Evolutionary conservation across 2,888 invertebrate species (phyloP).

Genomic region (Agrotis segetum): DNA sequence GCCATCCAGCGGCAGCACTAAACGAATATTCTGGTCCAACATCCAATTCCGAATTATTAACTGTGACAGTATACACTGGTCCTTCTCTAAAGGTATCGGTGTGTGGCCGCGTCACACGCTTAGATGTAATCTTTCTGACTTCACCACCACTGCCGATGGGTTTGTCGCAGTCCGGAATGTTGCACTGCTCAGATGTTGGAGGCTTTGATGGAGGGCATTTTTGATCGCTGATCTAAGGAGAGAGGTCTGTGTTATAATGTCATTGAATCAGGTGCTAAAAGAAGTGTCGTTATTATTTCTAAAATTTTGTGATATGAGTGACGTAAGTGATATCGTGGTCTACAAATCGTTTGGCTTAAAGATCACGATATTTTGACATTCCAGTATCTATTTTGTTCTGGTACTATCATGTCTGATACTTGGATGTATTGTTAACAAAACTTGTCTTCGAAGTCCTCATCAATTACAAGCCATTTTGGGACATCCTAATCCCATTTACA

Average conservation of each 20-base stretch:
- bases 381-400: too few relatives aligned
- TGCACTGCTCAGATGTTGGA: slow-evolving; percentile 76
- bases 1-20: slow-evolving; percentile 87
- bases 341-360: too few relatives aligned
- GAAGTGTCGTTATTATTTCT: too few relatives aligned
- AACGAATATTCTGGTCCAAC: slow-evolving; percentile 85
- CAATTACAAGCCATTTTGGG: too few relatives aligned
- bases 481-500: background rate
- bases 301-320: too few relatives aligned
- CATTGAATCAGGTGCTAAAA: background rate
- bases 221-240: slow-evolving; percentile 82
- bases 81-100: slow-evolving; percentile 83
- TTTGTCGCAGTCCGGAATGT: slow-evolving; percentile 80
- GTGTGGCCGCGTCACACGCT: slow-evolving; percentile 70
- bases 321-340: too few relatives aligned
- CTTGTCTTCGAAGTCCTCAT: too few relatives aligned
- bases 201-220: slow-evolving; percentile 84
- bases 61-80: slow-evolving; percentile 83
- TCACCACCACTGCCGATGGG: slow-evolving; percentile 54
- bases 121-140: slow-evolving; percentile 73
- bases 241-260: slow-evolving; percentile 1
- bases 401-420: too few relatives aligned
- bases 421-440: too few relatives aligned
- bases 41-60: slow-evolving; percentile 80
- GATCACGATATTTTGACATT: too few relatives aligned